Percentiles rank a stretch among this genome's conserved stretches.
Evolutionary conservation across 2,797 vertebrate species (phyloP).

Genomic region (Channa striata): DNA sequence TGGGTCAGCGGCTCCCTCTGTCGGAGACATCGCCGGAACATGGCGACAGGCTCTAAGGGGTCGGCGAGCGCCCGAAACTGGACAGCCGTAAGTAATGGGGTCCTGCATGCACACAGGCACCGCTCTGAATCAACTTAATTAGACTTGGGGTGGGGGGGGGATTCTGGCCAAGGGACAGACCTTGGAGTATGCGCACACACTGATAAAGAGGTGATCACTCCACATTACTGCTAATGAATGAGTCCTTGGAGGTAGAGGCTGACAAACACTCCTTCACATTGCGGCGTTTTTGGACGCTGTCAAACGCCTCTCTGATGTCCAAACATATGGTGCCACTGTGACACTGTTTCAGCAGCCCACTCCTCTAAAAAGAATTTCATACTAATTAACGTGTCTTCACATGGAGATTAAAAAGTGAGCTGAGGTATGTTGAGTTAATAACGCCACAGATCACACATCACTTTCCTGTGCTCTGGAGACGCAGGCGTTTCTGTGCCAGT

Average conservation of each 20-base stretch:
- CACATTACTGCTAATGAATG: slow-evolving; percentile 40
- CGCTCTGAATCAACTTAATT: slow-evolving; percentile 84
- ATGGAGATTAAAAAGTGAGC: slow-evolving; percentile 9
- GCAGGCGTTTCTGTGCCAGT: background rate
- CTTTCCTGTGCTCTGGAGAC: slow-evolving; percentile 4
- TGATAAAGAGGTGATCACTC: slow-evolving; percentile 53
- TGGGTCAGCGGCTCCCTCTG: slow-evolving; percentile 72
- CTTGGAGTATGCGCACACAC: slow-evolving; percentile 33
- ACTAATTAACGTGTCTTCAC: slow-evolving; percentile 35
- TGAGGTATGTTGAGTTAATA: background rate
- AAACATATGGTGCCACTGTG: slow-evolving; percentile 39
- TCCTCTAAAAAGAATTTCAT: slow-evolving; percentile 28
- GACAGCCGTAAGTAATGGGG: slow-evolving; percentile 82
- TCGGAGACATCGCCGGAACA: slow-evolving; percentile 67
- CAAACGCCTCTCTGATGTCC: slow-evolving; percentile 44
- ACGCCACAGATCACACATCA: background rate
- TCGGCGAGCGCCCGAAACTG: slow-evolving; percentile 55
- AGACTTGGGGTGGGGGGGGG: slow-evolving; percentile 45
- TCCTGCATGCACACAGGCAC: slow-evolving; percentile 58
- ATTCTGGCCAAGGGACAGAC: slow-evolving; percentile 25
- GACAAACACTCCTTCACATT: slow-evolving; percentile 41
- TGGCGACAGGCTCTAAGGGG: slow-evolving; percentile 66
- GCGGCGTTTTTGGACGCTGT: slow-evolving; percentile 18
- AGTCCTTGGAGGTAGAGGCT: slow-evolving; percentile 46
- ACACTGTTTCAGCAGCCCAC: slow-evolving; percentile 24